A percentile compares a stretch with the other conserved stretches of the same genome.
Evolutionary conservation across 2,797 vertebrate species (phyloP).

Genomic region (Eupleurogrammus muticus): DNA sequence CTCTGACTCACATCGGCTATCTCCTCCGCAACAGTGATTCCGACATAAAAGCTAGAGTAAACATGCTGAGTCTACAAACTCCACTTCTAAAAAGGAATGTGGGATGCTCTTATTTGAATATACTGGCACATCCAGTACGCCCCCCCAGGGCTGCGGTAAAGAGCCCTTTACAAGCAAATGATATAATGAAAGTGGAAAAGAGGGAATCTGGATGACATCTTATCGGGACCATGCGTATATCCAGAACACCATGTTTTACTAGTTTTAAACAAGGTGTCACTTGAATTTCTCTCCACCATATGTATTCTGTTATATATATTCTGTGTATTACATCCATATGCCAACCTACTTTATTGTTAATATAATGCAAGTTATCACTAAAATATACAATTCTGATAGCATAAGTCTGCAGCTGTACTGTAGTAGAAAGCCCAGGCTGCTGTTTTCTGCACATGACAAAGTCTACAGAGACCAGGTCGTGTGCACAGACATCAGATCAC

Average conservation of each 20-base stretch:
- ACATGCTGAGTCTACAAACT: constrained; percentile 42
- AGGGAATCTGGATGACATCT: no score
- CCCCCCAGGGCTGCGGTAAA: background rate
- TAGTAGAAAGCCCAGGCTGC: background rate
- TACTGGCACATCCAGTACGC: background rate
- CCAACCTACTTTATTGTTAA: background rate
- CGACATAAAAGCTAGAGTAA: constrained; percentile 40
- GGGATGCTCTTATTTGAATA: background rate
- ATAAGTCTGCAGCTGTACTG: background rate
- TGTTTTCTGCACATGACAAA: background rate
- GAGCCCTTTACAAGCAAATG: background rate
- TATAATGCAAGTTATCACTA: background rate
- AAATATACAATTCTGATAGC: background rate
- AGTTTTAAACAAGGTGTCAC: background rate
- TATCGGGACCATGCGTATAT: background rate
- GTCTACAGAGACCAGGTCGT: constrained; percentile 4
- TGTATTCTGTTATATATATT: background rate
- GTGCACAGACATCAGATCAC: background rate
- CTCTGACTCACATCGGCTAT: constrained; percentile 18
- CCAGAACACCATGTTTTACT: background rate
- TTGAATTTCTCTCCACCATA: background rate
- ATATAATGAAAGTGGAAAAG: background rate
- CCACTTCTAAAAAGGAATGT: background rate
- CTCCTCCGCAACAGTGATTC: constrained; percentile 24
- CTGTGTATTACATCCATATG: background rate